Percentiles rank a stretch among this genome's conserved stretches.
Evolutionary conservation across 2,113 vertebrate species (phyloP).

Genomic region (Falco punctatus): DNA sequence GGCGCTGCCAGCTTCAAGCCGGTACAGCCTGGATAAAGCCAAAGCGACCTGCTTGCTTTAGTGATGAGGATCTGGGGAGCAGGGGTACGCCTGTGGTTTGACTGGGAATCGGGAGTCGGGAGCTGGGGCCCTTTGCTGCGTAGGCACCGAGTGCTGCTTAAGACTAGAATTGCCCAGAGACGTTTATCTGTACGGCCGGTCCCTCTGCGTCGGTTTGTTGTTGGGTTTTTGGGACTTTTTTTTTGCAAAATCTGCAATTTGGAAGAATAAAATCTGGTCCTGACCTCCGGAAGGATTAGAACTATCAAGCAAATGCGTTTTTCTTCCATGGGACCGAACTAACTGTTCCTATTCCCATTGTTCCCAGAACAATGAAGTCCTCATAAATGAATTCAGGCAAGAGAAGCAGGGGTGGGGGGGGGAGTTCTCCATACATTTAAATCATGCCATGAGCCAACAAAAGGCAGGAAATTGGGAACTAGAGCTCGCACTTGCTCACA

Average conservation of each 20-base stretch:
- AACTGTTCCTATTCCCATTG: constrained; percentile 59
- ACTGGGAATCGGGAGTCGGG: not conserved
- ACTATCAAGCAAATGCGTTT: constrained; percentile 57
- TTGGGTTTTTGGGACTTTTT: not conserved
- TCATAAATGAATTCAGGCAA: constrained; percentile 42
- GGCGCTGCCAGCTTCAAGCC: not conserved
- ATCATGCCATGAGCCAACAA: constrained; percentile 46
- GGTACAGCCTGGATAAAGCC: not conserved
- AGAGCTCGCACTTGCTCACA: constrained; percentile 45
- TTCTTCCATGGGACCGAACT: constrained; percentile 71
- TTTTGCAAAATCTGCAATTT: constrained; percentile 57
- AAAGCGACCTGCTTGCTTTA: not conserved
- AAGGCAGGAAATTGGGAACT: constrained; percentile 64
- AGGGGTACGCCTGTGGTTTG: fast-evolving
- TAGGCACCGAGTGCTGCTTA: not conserved
- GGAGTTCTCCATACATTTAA: constrained; percentile 50
- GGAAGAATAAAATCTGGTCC: constrained; percentile 50
- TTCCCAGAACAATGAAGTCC: constrained; percentile 63
- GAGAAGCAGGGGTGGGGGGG: not conserved
- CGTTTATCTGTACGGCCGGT: not conserved
- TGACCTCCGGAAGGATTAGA: constrained; percentile 70
- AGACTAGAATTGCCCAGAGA: not conserved
- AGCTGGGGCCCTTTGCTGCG: not conserved
- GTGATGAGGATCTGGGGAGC: not conserved
- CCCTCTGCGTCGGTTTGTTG: not conserved